A percentile compares a stretch with the other conserved stretches of the same genome.
Conservation (phyloP, 2,888 invertebrate genomes). For the Pollenia labialis region DNA sequence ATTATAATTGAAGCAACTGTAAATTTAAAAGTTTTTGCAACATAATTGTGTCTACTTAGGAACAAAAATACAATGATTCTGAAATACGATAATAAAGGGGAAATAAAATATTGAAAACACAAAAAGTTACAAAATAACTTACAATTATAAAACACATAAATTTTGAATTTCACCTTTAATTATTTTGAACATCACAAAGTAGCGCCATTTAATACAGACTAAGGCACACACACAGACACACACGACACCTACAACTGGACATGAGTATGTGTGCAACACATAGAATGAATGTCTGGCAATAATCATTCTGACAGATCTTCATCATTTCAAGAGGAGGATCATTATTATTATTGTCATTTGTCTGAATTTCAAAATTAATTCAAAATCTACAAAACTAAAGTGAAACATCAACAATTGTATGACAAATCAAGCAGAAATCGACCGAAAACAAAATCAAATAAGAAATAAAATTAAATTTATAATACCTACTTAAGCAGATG, state of each 20-base stretch:
- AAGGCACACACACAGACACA: slow-evolving; percentile 1
- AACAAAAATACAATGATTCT: neutral
- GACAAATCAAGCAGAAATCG: slow-evolving; percentile 49
- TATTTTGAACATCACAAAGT: slow-evolving; percentile 52
- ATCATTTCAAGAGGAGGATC: slow-evolving; percentile 3
- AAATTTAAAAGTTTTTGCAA: slow-evolving; percentile 5
- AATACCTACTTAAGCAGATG: slow-evolving; percentile 45
- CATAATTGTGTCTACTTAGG: neutral
- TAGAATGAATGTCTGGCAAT: slow-evolving; percentile 29
- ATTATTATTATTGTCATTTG: slow-evolving; percentile 44
- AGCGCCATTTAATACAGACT: slow-evolving; percentile 61
- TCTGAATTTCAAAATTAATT: slow-evolving; percentile 47
- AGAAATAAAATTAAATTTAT: slow-evolving; percentile 37
- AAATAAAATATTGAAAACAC: slow-evolving; percentile 14
- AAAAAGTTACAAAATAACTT: slow-evolving; percentile 18
- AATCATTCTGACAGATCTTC: slow-evolving; percentile 48
- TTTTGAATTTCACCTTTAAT: slow-evolving; percentile 43
- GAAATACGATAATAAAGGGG: neutral
- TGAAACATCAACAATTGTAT: slow-evolving; percentile 68
- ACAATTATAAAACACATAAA: slow-evolving; percentile 16
- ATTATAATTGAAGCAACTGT: neutral
- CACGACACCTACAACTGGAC: neutral
- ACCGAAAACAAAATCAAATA: neutral
- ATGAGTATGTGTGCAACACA: slow-evolving; percentile 11
- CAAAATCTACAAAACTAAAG: slow-evolving; percentile 38